These are phyloP conservation scores for Thryonomys swinderianus DNA, from an alignment of 2,113 vertebrate species.

Conservation along the genomic window DNA sequence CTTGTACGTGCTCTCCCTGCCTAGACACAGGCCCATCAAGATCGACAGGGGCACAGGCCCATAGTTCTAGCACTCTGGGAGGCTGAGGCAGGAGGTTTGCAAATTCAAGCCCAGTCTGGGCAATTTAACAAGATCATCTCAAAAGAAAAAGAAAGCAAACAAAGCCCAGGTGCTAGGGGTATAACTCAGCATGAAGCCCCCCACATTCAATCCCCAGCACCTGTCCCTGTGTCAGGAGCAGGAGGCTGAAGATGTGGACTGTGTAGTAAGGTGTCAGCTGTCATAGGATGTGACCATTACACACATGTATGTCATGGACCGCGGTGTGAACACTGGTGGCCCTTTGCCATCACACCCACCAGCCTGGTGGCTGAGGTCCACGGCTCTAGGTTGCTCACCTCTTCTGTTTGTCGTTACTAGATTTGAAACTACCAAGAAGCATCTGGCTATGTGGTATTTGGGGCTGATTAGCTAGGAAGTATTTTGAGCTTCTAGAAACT, in stretches of 20 bases:
- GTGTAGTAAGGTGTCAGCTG: neutral
- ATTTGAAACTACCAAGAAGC: neutral
- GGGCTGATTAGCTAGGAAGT: neutral
- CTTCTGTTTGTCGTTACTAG: neutral
- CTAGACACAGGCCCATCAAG: neutral
- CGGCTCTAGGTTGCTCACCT: neutral
- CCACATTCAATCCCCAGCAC: neutral
- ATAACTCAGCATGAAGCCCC: neutral
- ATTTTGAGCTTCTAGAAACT: neutral
- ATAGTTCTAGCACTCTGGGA: neutral
- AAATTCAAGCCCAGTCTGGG: neutral
- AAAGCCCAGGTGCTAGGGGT: neutral
- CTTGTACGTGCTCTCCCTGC: neutral
- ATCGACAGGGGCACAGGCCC: neutral
- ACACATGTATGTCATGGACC: neutral
- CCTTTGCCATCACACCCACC: no score
- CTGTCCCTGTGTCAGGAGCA: neutral
- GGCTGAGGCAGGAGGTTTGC: neutral
- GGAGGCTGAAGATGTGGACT: accelerated
- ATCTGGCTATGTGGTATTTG: neutral
- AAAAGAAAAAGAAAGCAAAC: neutral
- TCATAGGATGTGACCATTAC: neutral
- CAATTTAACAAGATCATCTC: neutral
- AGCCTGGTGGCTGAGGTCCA: accelerated
- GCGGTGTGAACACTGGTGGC: neutral